A percentile compares a stretch with the other conserved stretches of the same genome.
Evolutionary conservation across 2,888 invertebrate genomes (phyloP).

Genomic region (Tipula unca): DNA sequence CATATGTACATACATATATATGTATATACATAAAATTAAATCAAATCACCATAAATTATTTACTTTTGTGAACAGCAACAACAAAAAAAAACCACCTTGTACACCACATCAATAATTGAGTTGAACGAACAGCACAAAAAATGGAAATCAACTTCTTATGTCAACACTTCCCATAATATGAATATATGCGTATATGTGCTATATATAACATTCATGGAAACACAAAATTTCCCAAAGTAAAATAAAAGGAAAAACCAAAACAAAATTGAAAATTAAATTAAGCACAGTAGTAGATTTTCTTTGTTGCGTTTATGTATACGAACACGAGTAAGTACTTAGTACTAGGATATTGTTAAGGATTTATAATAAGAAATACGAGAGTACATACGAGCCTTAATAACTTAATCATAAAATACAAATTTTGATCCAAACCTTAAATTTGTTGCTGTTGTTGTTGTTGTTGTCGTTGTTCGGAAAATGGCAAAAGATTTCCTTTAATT

Average conservation of each 20-base stretch:
- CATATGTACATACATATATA: neutral
- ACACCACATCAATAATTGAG: neutral
- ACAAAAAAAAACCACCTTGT: neutral
- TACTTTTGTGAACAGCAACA: neutral
- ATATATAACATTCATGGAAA: neutral
- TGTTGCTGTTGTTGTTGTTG: neutral
- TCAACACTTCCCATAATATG: neutral
- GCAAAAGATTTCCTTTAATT: neutral
- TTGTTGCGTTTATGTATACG: neutral
- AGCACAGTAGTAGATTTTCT: neutral
- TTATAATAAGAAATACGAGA: too few species aligned
- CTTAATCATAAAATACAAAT: neutral
- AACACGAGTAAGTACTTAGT: neutral
- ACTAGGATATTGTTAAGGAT: neutral
- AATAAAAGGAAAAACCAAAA: neutral
- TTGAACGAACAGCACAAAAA: neutral
- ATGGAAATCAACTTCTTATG: neutral
- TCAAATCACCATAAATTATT: neutral
- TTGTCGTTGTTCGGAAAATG: neutral
- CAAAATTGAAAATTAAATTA: neutral
- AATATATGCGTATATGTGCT: neutral
- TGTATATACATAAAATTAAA: neutral
- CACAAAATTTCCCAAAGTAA: neutral
- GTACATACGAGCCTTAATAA: neutral
- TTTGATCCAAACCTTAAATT: neutral